phyloP scores from a whole-genome alignment of 2,797 vertebrate genomes.

The Acanthurus leucopareius region DNA sequence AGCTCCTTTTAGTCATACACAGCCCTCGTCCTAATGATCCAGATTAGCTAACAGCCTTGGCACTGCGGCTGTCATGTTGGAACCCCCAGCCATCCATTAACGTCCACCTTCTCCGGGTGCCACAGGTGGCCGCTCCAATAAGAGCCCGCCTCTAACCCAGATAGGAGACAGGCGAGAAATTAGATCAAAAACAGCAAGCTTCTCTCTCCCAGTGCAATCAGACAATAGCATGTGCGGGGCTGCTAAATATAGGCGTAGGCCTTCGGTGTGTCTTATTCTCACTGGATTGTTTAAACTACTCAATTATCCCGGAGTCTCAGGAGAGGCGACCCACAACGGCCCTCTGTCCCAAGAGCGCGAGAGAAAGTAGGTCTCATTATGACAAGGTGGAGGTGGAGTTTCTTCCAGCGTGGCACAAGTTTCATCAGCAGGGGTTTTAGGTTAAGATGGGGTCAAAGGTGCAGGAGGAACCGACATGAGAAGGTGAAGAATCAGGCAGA shows the following conservation, averaged over 20 bases:
- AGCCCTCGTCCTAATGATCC: constrained; percentile 46
- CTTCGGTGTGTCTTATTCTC: constrained; percentile 69
- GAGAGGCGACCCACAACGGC: constrained; percentile 73
- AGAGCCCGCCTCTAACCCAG: constrained; percentile 72
- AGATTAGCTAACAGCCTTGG: constrained; percentile 45
- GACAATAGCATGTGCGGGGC: constrained; percentile 53
- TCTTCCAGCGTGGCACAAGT: constrained; percentile 37
- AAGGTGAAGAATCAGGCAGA: too few species aligned
- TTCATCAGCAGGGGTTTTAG: constrained; percentile 23
- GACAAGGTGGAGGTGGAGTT: constrained; percentile 58
- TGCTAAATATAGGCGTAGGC: constrained; percentile 76
- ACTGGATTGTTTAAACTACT: constrained; percentile 78
- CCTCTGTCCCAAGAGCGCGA: constrained; percentile 62
- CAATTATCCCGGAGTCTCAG: constrained; percentile 81
- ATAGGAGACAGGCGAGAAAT: constrained; percentile 65
- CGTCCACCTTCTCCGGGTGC: constrained; percentile 49
- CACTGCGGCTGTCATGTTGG: constrained; percentile 48
- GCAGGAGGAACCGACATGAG: background rate
- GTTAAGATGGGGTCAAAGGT: constrained; percentile 35
- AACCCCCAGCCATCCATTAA: constrained; percentile 60
- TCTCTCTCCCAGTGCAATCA: constrained; percentile 72
- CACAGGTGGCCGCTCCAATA: constrained; percentile 69
- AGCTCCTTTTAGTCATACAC: constrained; percentile 43
- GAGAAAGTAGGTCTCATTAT: constrained; percentile 84
- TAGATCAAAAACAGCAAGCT: constrained; percentile 61